These are phyloP conservation scores for Cryptocephalus primarius DNA, from an alignment of 2,888 invertebrate species.

Conservation along the genomic window DNA sequence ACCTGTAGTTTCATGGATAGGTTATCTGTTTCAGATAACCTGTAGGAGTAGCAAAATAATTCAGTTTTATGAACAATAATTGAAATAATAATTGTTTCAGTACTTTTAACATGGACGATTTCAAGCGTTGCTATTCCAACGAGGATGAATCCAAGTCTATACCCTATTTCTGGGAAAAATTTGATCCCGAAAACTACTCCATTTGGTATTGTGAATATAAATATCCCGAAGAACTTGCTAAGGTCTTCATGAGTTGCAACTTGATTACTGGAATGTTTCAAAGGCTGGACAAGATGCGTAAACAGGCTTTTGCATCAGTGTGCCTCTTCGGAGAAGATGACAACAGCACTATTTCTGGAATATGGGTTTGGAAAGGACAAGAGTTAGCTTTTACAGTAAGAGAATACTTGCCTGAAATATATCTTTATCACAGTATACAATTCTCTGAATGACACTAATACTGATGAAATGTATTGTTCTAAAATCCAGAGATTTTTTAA, in stretches of 20 bases:
- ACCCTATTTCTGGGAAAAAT: constrained; percentile 97
- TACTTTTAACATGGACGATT: constrained; percentile 91
- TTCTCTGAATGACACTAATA: too few species aligned
- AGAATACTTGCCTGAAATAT: too few species aligned
- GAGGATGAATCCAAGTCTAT: constrained; percentile 88
- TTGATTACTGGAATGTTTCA: constrained; percentile 97
- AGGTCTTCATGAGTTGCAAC: constrained; percentile 86
- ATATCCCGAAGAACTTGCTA: constrained; percentile 81
- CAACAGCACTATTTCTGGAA: constrained; percentile 85
- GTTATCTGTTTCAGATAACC: too few species aligned
- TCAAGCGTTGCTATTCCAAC: constrained; percentile 95
- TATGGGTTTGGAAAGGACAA: constrained; percentile 98
- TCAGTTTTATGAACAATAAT: background rate
- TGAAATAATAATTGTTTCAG: constrained; percentile 35
- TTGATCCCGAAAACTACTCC: constrained; percentile 91
- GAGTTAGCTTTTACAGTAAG: constrained; percentile 76
- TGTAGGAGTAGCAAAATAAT: background rate
- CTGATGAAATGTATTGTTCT: too few species aligned
- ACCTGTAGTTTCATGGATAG: too few species aligned
- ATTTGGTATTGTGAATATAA: constrained; percentile 98
- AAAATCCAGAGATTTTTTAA: too few species aligned
- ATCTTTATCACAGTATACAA: too few species aligned
- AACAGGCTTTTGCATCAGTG: constrained; percentile 89
- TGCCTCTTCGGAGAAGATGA: constrained; percentile 89
- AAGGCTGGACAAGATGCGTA: constrained; percentile 95